Percentiles rank a stretch among this genome's conserved stretches.
Conservation (phyloP, 2,113 vertebrate species). For the Hystrix brachyura region DNA sequence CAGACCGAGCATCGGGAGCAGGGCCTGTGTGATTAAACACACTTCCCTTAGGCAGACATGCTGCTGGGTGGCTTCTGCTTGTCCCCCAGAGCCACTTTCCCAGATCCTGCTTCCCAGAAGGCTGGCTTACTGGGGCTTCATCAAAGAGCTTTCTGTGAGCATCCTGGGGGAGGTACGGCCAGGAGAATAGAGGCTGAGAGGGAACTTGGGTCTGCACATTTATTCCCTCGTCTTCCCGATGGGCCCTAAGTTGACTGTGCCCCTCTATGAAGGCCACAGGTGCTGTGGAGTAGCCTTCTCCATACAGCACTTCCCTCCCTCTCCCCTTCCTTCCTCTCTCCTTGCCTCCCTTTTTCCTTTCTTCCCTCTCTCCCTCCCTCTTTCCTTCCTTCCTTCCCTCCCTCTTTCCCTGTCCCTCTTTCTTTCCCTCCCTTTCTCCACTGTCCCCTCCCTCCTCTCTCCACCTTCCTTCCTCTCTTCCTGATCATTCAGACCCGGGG, state of each 20-base stretch:
- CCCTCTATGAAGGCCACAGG: neutral
- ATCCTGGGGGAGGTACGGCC: neutral
- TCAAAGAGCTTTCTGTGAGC: neutral
- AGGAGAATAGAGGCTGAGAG: neutral
- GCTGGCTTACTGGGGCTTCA: neutral
- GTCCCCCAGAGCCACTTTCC: neutral
- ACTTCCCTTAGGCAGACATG: neutral
- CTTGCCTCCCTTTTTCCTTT: neutral
- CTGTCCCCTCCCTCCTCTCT: neutral
- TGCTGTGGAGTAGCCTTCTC: neutral
- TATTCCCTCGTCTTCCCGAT: neutral
- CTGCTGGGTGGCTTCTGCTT: neutral
- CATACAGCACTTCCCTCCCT: neutral
- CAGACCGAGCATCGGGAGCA: neutral
- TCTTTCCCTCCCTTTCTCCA: too few species aligned
- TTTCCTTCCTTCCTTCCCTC: rapidly evolving
- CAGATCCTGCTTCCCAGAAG: neutral
- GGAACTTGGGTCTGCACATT: neutral
- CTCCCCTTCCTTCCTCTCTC: rapidly evolving
- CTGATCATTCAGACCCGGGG: neutral
- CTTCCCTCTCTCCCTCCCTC: rapidly evolving
- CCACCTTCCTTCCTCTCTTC: neutral
- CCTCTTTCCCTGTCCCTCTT: neutral
- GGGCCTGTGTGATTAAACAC: neutral
- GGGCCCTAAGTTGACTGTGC: neutral